A percentile compares a stretch with the other conserved stretches of the same genome.
Conservation (phyloP, 2,888 invertebrate genomes). For the Drosophila birchii region DNA sequence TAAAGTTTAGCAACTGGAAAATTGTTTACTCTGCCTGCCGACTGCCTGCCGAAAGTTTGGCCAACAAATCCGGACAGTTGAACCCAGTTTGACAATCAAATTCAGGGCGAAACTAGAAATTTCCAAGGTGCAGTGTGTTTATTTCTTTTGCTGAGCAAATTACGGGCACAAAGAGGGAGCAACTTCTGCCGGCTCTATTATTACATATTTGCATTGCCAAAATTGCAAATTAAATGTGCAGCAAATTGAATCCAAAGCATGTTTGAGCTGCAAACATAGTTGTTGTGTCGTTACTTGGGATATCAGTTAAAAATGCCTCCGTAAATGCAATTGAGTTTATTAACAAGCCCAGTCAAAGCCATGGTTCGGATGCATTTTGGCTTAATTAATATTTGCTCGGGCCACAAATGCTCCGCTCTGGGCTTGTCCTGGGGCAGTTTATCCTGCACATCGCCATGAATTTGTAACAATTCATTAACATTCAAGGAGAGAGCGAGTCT, state of each 20-base stretch:
- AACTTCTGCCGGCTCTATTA: constrained; percentile 30
- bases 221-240: constrained; percentile 57
- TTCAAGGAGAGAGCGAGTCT: constrained; percentile 55
- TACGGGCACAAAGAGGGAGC: constrained; percentile 34
- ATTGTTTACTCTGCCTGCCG: constrained; percentile 34
- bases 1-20: constrained; percentile 40
- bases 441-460: constrained; percentile 61
- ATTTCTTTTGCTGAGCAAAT: constrained; percentile 35
- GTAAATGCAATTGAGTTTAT: constrained; percentile 60
- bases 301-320: constrained; percentile 38
- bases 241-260: constrained; percentile 51
- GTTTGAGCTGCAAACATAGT: constrained; percentile 31
- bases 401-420: not conserved
- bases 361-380: constrained; percentile 38
- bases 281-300: not conserved
- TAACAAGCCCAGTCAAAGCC: constrained; percentile 51
- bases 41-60: constrained; percentile 32
- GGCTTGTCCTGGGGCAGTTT: constrained; percentile 26
- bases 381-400: constrained; percentile 66
- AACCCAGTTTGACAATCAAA: constrained; percentile 46
- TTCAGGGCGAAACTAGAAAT: constrained; percentile 27
- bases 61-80: constrained; percentile 43
- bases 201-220: constrained; percentile 34
- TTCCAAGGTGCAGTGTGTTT: constrained; percentile 29
- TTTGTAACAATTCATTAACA: constrained; percentile 76